phyloP scores from a whole-genome alignment of 2,888 invertebrate species.

The Microctonus aethiopoides region DNA sequence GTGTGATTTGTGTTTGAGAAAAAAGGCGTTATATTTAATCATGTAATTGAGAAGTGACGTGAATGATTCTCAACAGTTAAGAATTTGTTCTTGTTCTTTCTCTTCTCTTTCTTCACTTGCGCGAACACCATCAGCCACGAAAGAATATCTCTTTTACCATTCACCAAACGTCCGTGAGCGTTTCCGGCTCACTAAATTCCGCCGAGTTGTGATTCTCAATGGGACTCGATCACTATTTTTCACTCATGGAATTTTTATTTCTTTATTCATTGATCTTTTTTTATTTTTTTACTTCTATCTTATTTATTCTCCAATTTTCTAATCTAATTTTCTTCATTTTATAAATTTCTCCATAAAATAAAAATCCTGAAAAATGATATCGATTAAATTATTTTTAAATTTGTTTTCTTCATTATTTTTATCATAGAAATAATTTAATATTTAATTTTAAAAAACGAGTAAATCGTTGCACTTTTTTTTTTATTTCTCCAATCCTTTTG shows the following conservation, averaged over 20 bases:
- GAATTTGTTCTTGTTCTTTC: not conserved
- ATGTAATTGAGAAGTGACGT: slow-evolving; percentile 29
- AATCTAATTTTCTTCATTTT: not conserved
- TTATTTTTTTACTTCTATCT: not conserved
- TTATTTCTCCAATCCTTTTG: slow-evolving; percentile 25
- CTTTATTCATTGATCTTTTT: slow-evolving; percentile 7
- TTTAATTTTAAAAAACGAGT: not conserved
- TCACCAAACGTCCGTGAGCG: slow-evolving; percentile 40
- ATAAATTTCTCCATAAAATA: not conserved
- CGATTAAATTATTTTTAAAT: not conserved
- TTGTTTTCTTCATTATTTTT: not conserved
- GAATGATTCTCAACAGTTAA: slow-evolving; percentile 24
- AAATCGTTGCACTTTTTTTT: slow-evolving; percentile 19
- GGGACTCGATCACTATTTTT: slow-evolving; percentile 11
- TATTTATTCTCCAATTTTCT: not conserved
- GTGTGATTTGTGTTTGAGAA: not conserved
- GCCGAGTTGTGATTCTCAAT: slow-evolving; percentile 35
- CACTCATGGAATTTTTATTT: slow-evolving; percentile 14
- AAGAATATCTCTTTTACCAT: slow-evolving; percentile 36
- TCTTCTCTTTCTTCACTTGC: not conserved
- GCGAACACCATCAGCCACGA: not conserved
- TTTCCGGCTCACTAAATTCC: slow-evolving; percentile 45
- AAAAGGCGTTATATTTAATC: slow-evolving; percentile 28
- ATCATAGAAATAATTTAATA: not conserved
- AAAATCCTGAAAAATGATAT: not conserved